Percentiles rank a stretch among this genome's conserved stretches.
phyloP scores from a whole-genome alignment of 35 echinoderm and acorn worm species.

The Strongylocentrotus purpuratus region DNA sequence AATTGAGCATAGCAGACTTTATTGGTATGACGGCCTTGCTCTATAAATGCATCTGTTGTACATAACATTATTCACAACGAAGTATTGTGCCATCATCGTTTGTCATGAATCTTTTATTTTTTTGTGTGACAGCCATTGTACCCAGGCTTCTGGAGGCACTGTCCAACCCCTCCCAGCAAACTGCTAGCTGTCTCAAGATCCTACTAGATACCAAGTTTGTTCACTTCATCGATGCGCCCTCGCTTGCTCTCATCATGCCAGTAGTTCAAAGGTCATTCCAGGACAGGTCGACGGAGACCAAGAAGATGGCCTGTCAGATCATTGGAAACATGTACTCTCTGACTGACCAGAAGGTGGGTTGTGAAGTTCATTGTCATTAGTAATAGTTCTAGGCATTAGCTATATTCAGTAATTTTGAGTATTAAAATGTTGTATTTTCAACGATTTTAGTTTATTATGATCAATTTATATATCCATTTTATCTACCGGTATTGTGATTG shows the following conservation, averaged over 20 bases:
- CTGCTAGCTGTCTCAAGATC: slow-evolving; percentile 75
- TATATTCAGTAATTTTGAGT: not conserved
- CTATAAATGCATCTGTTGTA: no score
- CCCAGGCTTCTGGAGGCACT: slow-evolving; percentile 84
- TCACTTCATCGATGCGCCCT: slow-evolving; percentile 99
- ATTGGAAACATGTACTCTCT: slow-evolving; percentile 99
- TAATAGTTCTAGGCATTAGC: not conserved
- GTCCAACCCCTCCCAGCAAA: slow-evolving; percentile 81
- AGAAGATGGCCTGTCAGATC: slow-evolving; percentile 98
- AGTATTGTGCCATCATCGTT: no score
- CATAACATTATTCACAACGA: no score
- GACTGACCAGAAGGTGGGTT: slow-evolving; percentile 90
- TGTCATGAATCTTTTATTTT: not conserved
- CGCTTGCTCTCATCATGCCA: slow-evolving; percentile 98
- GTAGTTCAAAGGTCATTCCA: slow-evolving; percentile 94
- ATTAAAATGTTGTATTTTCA: no score
- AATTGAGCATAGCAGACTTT: no score
- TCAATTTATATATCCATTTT: no score
- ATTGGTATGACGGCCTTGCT: no score
- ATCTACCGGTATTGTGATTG: no score
- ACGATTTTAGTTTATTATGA: no score
- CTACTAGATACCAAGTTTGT: slow-evolving; percentile 94
- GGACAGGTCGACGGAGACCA: slow-evolving; percentile 94
- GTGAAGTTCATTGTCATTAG: not conserved
- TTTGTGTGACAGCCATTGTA: slow-evolving; percentile 78